A percentile compares a stretch with the other conserved stretches of the same genome.
These are phyloP conservation scores for Catostomus latipinnis DNA, from an alignment of 2,797 vertebrate species.

Conservation along the genomic window DNA sequence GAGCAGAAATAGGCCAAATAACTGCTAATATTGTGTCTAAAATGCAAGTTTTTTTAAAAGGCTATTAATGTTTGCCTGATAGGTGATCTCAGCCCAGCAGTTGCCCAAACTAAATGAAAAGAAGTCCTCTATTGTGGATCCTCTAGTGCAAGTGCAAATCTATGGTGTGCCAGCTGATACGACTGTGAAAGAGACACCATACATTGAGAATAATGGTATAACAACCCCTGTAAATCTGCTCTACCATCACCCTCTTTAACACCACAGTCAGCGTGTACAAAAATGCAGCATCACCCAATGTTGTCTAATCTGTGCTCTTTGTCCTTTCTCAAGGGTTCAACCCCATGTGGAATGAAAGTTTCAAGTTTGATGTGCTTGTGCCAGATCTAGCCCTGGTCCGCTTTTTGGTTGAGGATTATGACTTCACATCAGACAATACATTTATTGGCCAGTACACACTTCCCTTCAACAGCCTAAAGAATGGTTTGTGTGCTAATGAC, in stretches of 20 bases:
- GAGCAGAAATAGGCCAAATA: no score
- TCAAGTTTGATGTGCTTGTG: slow-evolving; percentile 86
- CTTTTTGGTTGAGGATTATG: slow-evolving; percentile 90
- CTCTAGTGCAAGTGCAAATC: slow-evolving; percentile 87
- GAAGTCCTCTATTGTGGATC: slow-evolving; percentile 89
- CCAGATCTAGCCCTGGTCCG: slow-evolving; percentile 89
- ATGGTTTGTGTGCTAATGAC: slow-evolving; percentile 78
- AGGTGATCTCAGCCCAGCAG: slow-evolving; percentile 95
- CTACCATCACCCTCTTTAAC: background rate
- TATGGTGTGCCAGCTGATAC: slow-evolving; percentile 82
- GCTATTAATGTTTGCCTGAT: background rate
- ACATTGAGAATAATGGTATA: slow-evolving; percentile 88
- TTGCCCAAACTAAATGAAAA: slow-evolving; percentile 90
- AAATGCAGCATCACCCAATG: background rate
- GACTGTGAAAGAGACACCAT: slow-evolving; percentile 77
- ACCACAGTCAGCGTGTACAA: background rate
- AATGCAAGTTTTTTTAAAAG: background rate
- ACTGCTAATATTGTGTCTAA: no score
- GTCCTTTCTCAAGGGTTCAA: slow-evolving; percentile 84
- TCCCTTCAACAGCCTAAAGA: slow-evolving; percentile 88
- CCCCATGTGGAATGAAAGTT: slow-evolving; percentile 87
- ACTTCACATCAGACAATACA: slow-evolving; percentile 84
- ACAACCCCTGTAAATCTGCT: background rate
- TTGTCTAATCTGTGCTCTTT: background rate
- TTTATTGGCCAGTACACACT: slow-evolving; percentile 91